These are phyloP conservation scores for Daphoenositta chrysoptera DNA, from an alignment of 2,113 vertebrate species.

Conservation along the genomic window DNA sequence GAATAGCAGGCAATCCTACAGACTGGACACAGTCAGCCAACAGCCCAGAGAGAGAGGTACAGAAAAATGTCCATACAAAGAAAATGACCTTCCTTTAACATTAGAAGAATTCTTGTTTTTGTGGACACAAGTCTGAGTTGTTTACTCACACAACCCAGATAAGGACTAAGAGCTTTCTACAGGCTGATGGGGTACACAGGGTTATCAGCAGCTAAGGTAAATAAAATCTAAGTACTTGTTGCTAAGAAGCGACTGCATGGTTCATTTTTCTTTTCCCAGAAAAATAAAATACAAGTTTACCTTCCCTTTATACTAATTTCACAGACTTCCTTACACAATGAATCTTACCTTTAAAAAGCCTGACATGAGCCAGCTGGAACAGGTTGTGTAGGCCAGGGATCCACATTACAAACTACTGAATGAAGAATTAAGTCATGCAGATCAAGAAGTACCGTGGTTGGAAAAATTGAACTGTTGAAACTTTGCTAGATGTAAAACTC, in stretches of 20 bases:
- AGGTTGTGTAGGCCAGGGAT: not conserved
- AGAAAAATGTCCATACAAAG: not conserved
- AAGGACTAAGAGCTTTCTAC: not conserved
- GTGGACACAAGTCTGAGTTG: not conserved
- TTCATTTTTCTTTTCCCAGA: not conserved
- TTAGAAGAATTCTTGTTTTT: not conserved
- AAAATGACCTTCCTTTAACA: not conserved
- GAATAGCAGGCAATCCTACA: not conserved
- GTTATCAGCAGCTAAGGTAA: not conserved
- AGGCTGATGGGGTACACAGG: not conserved
- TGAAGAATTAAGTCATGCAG: not conserved
- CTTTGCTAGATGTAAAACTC: not conserved
- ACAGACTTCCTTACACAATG: not conserved
- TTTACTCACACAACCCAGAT: not conserved
- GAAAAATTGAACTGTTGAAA: not conserved
- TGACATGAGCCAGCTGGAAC: not conserved
- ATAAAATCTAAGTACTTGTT: not conserved
- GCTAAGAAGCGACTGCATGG: not conserved
- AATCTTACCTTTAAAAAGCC: not conserved
- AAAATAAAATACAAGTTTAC: not conserved
- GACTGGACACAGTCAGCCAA: not conserved
- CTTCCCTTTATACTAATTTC: not conserved
- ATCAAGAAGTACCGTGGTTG: not conserved
- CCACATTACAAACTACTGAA: not conserved
- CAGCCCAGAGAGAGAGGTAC: not conserved